A percentile compares a stretch with the other conserved stretches of the same genome.
Conservation (phyloP, 2,113 vertebrate genomes). For the Polypterus bichir region DNA sequence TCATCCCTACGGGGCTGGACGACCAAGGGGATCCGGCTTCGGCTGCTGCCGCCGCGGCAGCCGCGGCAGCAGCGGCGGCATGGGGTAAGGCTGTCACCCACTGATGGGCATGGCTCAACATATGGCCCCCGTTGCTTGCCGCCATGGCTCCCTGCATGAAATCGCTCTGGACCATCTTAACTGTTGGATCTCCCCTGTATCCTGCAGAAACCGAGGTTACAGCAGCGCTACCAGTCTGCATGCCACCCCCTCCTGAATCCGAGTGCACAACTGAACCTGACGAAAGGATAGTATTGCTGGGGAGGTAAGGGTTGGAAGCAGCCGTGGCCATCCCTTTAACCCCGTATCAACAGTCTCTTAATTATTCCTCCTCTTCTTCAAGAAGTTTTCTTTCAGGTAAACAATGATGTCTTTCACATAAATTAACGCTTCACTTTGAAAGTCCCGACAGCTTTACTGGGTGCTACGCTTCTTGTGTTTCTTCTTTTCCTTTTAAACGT, state of each 20-base stretch:
- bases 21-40: slow-evolving; percentile 83
- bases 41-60: slow-evolving; percentile 72
- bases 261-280: slow-evolving; percentile 83
- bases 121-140: slow-evolving; percentile 87
- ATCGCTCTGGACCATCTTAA: slow-evolving; percentile 93
- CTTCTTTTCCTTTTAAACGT: no score
- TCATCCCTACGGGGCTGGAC: slow-evolving; percentile 77
- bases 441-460: slow-evolving; percentile 31
- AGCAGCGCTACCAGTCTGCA: slow-evolving; percentile 73
- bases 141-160: slow-evolving; percentile 93
- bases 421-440: slow-evolving; percentile 61
- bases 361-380: slow-evolving; percentile 33
- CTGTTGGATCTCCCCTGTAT: slow-evolving; percentile 76
- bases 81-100: slow-evolving; percentile 89
- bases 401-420: slow-evolving; percentile 37
- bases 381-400: slow-evolving; percentile 31
- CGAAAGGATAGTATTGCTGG: slow-evolving; percentile 74
- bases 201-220: slow-evolving; percentile 74
- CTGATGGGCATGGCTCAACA: slow-evolving; percentile 93
- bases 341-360: slow-evolving; percentile 53
- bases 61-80: slow-evolving; percentile 77
- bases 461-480: no score
- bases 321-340: slow-evolving; percentile 80
- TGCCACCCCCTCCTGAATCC: slow-evolving; percentile 71
- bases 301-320: slow-evolving; percentile 86